Evolutionary conservation across 2,888 invertebrate genomes (phyloP).

Genomic region (Tigriopus californicus): DNA sequence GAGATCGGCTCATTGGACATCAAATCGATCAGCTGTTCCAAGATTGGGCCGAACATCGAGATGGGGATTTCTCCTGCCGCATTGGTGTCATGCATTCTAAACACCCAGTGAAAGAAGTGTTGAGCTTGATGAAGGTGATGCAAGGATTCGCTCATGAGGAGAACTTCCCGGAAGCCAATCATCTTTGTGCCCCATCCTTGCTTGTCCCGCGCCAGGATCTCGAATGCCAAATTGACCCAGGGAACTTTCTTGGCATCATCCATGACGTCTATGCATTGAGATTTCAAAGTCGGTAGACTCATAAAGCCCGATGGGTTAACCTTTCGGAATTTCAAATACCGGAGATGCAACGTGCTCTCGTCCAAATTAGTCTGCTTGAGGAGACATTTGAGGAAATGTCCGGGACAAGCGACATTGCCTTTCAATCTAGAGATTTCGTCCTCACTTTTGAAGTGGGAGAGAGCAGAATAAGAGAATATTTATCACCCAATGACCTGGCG

Average conservation of each 20-base stretch:
- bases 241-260: neutral
- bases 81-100: conserved; percentile 1
- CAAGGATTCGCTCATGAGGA: neutral
- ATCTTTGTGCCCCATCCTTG: conserved; percentile 1
- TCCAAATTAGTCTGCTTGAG: neutral
- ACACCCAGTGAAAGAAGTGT: conserved; percentile 3
- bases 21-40: no score
- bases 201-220: neutral
- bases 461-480: no score
- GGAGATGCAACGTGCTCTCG: neutral
- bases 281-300: neutral
- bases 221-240: neutral
- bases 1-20: no score
- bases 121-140: neutral
- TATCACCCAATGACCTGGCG: no score
- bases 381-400: neutral
- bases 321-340: neutral
- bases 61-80: conserved; percentile 2
- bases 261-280: neutral
- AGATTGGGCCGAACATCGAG: no score
- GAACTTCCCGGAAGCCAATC: conserved; percentile 11
- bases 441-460: neutral
- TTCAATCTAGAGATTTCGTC: neutral
- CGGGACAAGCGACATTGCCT: neutral
- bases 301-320: conserved; percentile 3